Evolutionary conservation across 1,140 invertebrate genomes (phyloP).

Genomic region (Idris sp.): DNA sequence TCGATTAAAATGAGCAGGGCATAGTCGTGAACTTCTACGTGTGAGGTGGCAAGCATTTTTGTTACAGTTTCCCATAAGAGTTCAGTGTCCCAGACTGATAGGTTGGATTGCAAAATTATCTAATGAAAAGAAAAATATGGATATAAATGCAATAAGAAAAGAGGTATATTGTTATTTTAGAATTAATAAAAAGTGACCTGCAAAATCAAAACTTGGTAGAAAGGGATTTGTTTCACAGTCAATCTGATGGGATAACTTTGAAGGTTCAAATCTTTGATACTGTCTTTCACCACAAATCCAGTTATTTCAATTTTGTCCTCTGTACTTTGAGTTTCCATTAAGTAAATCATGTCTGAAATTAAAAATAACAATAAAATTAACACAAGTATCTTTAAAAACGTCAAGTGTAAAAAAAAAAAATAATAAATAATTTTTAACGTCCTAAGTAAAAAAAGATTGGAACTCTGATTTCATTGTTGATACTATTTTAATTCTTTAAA

Average conservation of each 20-base stretch:
- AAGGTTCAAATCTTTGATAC: slow-evolving; percentile 67
- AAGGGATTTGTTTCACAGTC: slow-evolving; percentile 3
- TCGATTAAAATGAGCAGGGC: slow-evolving; percentile 63
- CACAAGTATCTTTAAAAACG: too few relatives aligned
- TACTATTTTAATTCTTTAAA: too few relatives aligned
- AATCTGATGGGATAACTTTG: slow-evolving; percentile 59
- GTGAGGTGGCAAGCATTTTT: slow-evolving; percentile 57
- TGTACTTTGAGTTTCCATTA: neutral
- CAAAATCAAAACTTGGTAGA: slow-evolving; percentile 61
- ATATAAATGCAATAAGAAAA: slow-evolving; percentile 1
- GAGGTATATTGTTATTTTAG: neutral
- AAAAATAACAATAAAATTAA: neutral
- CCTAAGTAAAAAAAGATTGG: too few relatives aligned
- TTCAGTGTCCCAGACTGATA: slow-evolving; percentile 61
- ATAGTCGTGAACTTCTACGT: slow-evolving; percentile 65
- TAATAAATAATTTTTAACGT: too few relatives aligned
- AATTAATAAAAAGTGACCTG: slow-evolving; percentile 57
- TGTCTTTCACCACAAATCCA: slow-evolving; percentile 62
- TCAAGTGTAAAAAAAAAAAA: too few relatives aligned
- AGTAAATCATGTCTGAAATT: slow-evolving; percentile 9
- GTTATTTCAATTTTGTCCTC: slow-evolving; percentile 25
- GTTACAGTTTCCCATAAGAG: slow-evolving; percentile 61
- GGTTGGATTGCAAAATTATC: slow-evolving; percentile 69
- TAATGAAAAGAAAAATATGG: slow-evolving; percentile 32
- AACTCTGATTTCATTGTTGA: too few relatives aligned